These are phyloP conservation scores for Alces alces DNA, from an alignment of 2,113 vertebrate species.

Conservation along the genomic window DNA sequence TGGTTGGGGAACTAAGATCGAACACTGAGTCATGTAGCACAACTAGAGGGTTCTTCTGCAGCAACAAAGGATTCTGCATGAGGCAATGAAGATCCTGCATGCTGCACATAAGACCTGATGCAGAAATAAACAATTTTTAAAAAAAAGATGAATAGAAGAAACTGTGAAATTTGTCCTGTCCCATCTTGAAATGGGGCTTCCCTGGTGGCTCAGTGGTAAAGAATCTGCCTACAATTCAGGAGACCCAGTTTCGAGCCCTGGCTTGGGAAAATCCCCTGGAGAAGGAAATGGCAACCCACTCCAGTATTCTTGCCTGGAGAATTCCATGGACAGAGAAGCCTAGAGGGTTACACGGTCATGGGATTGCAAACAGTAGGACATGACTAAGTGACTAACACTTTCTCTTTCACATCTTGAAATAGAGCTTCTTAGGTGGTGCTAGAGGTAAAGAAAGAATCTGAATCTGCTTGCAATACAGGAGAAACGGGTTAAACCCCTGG, in stretches of 20 bases:
- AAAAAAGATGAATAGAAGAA: neutral
- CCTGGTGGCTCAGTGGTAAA: neutral
- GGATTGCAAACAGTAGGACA: accelerated
- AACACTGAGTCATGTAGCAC: neutral
- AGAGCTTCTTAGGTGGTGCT: neutral
- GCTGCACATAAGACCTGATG: neutral
- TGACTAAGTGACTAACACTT: neutral
- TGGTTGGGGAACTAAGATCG: neutral
- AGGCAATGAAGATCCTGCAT: neutral
- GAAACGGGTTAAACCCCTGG: neutral
- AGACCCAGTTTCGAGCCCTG: neutral
- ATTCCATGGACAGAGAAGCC: neutral
- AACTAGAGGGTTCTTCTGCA: neutral
- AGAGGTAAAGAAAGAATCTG: neutral
- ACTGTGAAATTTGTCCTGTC: neutral
- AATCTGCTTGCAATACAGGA: neutral
- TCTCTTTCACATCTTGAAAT: neutral
- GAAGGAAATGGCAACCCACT: neutral
- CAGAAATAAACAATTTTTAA: neutral
- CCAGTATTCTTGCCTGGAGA: neutral
- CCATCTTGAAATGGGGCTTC: neutral
- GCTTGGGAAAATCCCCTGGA: neutral
- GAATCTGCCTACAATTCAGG: neutral
- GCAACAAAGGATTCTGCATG: neutral
- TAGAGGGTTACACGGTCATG: neutral